These are phyloP conservation scores for Balanococcus diminutus DNA, from an alignment of 2,888 invertebrate species.

Conservation along the genomic window DNA sequence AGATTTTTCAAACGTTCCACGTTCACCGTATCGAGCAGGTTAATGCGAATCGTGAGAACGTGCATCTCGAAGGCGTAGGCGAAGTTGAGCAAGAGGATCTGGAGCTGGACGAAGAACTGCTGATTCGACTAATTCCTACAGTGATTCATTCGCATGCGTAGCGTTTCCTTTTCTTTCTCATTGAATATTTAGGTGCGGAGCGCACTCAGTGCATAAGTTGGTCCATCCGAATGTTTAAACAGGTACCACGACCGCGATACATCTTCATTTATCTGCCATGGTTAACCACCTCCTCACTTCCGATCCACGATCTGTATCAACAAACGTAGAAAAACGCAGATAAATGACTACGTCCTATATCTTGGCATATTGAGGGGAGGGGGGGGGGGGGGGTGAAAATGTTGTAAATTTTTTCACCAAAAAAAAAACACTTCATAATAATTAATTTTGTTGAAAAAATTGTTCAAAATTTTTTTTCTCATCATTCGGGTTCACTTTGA, in stretches of 20 bases:
- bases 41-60: background rate
- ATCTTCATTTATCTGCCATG: background rate
- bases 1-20: background rate
- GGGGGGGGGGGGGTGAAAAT: too few species aligned
- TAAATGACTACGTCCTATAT: background rate
- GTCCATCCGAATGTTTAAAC: background rate
- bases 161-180: constrained; percentile 37
- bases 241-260: background rate
- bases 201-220: background rate
- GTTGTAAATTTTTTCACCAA: too few species aligned
- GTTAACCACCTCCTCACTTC: background rate
- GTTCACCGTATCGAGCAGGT: background rate
- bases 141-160: background rate
- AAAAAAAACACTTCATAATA: too few species aligned
- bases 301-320: background rate
- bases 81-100: background rate
- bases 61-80: background rate
- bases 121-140: background rate
- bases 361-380: too few species aligned
- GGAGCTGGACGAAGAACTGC: background rate
- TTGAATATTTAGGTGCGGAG: background rate
- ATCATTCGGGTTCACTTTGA: background rate
- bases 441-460: too few species aligned
- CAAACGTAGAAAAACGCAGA: background rate
- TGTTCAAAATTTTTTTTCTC: background rate